phyloP scores from a whole-genome alignment of 2,888 invertebrate species.

The Lochmaea crataegi region DNA sequence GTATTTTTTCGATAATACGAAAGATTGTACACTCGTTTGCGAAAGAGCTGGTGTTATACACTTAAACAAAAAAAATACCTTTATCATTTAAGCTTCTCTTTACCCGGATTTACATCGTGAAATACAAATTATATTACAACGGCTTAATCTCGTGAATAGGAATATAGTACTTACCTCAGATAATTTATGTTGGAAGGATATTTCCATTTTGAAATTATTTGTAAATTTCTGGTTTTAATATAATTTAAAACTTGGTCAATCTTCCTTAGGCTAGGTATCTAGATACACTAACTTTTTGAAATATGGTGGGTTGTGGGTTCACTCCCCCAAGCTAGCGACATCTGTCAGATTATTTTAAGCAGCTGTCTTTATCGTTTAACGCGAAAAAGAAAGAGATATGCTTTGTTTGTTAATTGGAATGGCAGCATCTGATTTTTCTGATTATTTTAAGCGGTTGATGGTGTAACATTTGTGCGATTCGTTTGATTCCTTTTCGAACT shows the following conservation, averaged over 20 bases:
- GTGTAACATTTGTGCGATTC: no score
- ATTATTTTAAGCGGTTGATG: no score
- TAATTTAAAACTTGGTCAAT: no score
- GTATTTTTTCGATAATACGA: slow-evolving; percentile 35
- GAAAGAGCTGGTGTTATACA: slow-evolving; percentile 28
- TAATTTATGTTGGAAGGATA: neutral
- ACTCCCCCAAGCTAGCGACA: neutral
- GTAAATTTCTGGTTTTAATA: no score
- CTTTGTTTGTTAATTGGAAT: neutral
- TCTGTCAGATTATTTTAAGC: neutral
- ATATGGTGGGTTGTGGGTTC: neutral
- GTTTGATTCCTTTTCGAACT: no score
- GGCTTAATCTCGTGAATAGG: neutral
- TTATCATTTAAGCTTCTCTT: no score
- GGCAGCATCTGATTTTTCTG: neutral
- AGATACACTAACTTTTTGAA: no score
- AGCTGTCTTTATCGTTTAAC: neutral
- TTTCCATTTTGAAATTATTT: no score
- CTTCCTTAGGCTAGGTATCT: no score
- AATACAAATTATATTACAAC: no score
- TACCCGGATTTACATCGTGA: no score
- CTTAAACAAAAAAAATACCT: slow-evolving; percentile 30
- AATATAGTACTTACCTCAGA: neutral
- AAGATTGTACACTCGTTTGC: slow-evolving; percentile 30
- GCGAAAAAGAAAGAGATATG: neutral